Percentiles rank a stretch among this genome's conserved stretches.
These are phyloP conservation scores for Dicrostonyx torquatus DNA, from an alignment of 2,797 vertebrate species.

Conservation along the genomic window DNA sequence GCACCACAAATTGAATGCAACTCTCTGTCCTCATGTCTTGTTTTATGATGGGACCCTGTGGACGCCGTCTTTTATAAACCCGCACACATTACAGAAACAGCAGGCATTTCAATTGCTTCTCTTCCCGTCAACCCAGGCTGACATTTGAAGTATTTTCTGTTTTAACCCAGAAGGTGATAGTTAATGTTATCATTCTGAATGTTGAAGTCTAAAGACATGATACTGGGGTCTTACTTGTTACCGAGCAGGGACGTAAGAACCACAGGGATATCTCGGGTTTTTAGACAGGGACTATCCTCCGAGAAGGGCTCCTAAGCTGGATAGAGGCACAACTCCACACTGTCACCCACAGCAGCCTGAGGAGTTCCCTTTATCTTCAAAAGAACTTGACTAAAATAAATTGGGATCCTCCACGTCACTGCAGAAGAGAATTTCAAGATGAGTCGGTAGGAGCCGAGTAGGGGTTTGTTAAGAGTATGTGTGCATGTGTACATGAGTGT, in stretches of 20 bases:
- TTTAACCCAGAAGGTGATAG: slow-evolving; percentile 49
- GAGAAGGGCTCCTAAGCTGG: background rate
- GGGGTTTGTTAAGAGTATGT: background rate
- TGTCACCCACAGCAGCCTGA: background rate
- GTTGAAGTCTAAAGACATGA: slow-evolving; percentile 2
- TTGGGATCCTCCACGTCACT: background rate
- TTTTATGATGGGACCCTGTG: background rate
- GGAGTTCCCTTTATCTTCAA: background rate
- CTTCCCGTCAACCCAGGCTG: slow-evolving; percentile 54
- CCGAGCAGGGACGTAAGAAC: background rate
- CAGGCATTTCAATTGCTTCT: slow-evolving; percentile 30
- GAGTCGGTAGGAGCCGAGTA: background rate
- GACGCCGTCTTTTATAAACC: background rate
- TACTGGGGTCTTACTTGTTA: background rate
- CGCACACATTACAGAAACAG: slow-evolving; percentile 35
- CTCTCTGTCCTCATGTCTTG: background rate
- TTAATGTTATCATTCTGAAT: slow-evolving; percentile 34
- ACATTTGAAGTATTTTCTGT: slow-evolving; percentile 62
- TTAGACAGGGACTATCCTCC: background rate
- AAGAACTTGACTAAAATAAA: background rate
- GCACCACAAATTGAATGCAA: background rate
- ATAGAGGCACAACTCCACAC: background rate
- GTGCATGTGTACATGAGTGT: background rate
- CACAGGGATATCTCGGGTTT: background rate
- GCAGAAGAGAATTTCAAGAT: background rate